These are phyloP conservation scores for Malacoctenus gilli DNA, from an alignment of 2,797 vertebrate genomes.

Conservation along the genomic window DNA sequence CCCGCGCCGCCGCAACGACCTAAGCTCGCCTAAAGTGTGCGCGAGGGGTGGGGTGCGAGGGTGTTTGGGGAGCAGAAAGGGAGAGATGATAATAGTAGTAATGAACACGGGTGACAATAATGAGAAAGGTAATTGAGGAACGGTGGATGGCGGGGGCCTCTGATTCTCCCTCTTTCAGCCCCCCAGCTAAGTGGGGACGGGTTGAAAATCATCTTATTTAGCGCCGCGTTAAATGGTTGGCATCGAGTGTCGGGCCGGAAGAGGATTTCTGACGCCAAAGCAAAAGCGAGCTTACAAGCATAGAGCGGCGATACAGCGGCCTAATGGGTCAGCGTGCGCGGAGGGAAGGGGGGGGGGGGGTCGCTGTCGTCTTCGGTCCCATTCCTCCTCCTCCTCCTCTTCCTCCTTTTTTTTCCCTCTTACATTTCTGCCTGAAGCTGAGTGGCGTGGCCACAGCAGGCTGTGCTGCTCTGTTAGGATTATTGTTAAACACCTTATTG, in stretches of 20 bases:
- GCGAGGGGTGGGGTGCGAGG: constrained; percentile 9
- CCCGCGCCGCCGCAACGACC: constrained; percentile 46
- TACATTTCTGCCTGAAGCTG: constrained; percentile 34
- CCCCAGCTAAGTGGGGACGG: constrained; percentile 64
- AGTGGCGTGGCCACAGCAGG: constrained; percentile 43
- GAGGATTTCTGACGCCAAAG: constrained; percentile 49
- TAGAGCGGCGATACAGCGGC: constrained; percentile 39
- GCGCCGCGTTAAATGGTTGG: constrained; percentile 60
- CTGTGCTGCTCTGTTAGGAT: constrained; percentile 19
- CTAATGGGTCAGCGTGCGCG: constrained; percentile 54
- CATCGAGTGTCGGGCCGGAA: constrained; percentile 30
- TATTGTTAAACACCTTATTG: constrained; percentile 41
- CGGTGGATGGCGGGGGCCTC: constrained; percentile 55
- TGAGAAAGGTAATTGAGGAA: constrained; percentile 78
- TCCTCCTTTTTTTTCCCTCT: constrained; percentile 35
- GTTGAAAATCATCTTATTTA: constrained; percentile 72
- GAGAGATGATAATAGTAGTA: constrained; percentile 72
- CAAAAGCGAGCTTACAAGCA: constrained; percentile 61
- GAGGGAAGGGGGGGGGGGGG: too few species aligned
- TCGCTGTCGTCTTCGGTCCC: constrained; percentile 8
- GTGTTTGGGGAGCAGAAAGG: constrained; percentile 60
- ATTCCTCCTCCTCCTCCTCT: constrained; percentile 8
- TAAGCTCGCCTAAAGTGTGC: constrained; percentile 67
- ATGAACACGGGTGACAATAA: constrained; percentile 77
- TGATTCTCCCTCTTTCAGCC: constrained; percentile 62